These are phyloP conservation scores for Achroia grisella DNA, from an alignment of 1,140 invertebrate genomes.

Conservation along the genomic window DNA sequence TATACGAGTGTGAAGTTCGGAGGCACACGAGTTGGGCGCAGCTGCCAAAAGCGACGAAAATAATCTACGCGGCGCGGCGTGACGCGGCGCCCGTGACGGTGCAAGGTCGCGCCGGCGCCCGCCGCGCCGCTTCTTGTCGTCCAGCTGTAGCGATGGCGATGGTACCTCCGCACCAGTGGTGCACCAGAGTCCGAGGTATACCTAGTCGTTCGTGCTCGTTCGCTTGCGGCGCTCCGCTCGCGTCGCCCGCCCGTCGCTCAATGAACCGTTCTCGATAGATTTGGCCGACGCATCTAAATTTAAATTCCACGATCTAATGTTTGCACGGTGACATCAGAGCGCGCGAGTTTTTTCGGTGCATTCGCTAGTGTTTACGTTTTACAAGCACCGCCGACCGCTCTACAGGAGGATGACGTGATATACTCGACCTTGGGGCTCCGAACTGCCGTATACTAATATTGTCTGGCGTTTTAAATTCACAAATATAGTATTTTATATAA, in stretches of 20 bases:
- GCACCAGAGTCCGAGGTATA: conserved; percentile 16
- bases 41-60: conserved; percentile 69
- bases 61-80: conserved; percentile 49
- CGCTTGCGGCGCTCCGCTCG: conserved; percentile 63
- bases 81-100: conserved; percentile 44
- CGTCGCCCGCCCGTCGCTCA: conserved; percentile 65
- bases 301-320: conserved; percentile 55
- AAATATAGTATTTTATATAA: too few species aligned
- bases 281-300: conserved; percentile 55
- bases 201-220: conserved; percentile 63
- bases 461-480: too few species aligned
- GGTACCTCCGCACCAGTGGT: conserved; percentile 4
- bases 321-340: conserved; percentile 66
- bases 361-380: conserved; percentile 59
- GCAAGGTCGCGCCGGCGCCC: conserved; percentile 50
- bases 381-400: conserved; percentile 32
- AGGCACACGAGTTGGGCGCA: conserved; percentile 27
- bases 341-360: conserved; percentile 54
- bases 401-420: conserved; percentile 34
- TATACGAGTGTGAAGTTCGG: conserved; percentile 23
- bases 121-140: too few species aligned
- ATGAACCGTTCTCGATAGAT: conserved; percentile 53
- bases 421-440: conserved; percentile 32
- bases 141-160: too few species aligned
- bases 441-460: conserved; percentile 10